Evolutionary conservation across 2,797 vertebrate species (phyloP), one percentile per base, ranked within the genome.

Genomic region (Falco biarmicus): DNA sequence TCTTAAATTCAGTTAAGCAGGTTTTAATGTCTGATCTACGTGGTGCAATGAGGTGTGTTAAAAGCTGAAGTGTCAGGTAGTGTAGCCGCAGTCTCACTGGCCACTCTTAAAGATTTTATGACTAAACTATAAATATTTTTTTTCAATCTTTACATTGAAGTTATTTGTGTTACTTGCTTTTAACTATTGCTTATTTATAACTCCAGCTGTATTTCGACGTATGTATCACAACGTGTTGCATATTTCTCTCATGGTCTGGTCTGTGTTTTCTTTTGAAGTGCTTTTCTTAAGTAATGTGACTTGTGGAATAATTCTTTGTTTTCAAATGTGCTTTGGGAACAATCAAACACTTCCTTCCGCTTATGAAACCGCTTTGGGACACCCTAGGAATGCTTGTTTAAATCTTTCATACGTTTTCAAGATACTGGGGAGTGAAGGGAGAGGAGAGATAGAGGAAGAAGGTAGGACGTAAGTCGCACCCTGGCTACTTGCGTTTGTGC

Each of bases 281-380:
- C 64, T 84, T 87, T 79, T 51, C 76, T 57, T 19, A 60, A 90
- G 75, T 76, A 65, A 31, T 60, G 43, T 76, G 45, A 77, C 65
- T 86, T 29, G 63, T 29, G 66, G 88, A 95, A 61, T 63, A 57
- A 7, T 84, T 87, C 80, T 89, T 75, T 84, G 85, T 87, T 94
- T 83, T 53, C 73, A 73, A 65, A 87, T 11, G 39, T 77, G 74
- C 78, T 84, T 92, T 90, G 91, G 80, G 78, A 94, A 84, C 70
- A 84, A 15, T 81, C 69, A 83, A 32, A 93, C 83, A 7, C 48
- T 51, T 94, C 88, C 89, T 96, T 96, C 73, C 4, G 10, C 78
- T 87, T 84, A 4, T 1, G 45, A 56, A 94, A 54, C 43, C 26
- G 6, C 74, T 79, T 41, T 88, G 89, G 87, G 87, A 75, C 63